phyloP scores from a whole-genome alignment of 2,797 vertebrate species.

The Semaprochilodus insignis region DNA sequence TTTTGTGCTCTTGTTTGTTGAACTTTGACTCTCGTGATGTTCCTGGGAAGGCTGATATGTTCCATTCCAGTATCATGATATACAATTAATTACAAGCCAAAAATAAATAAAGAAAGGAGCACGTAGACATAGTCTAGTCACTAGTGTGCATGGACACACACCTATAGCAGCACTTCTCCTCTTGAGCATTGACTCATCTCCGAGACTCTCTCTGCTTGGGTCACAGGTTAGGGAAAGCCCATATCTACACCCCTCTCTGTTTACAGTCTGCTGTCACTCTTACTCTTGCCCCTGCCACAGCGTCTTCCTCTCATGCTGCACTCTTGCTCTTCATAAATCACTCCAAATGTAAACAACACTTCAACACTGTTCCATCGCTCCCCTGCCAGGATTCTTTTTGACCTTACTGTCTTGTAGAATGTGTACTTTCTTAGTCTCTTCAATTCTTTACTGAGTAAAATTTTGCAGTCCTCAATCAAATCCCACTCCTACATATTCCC shows the following conservation, averaged over 20 bases:
- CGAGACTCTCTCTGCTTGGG: constrained; percentile 5
- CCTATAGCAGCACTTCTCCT: constrained; percentile 50
- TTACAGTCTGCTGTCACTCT: constrained; percentile 57
- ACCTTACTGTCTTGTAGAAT: neutral
- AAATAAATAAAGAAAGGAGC: constrained; percentile 25
- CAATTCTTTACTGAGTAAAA: neutral
- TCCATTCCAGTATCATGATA: constrained; percentile 12
- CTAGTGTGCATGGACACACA: constrained; percentile 58
- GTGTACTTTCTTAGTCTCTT: neutral
- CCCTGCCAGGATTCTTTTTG: constrained; percentile 19
- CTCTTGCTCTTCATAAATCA: constrained; percentile 66
- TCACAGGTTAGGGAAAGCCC: constrained; percentile 46
- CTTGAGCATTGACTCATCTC: constrained; percentile 1
- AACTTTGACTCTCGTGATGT: constrained; percentile 45
- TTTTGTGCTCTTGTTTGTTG: constrained; percentile 54
- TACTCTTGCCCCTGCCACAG: constrained; percentile 39
- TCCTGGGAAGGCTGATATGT: constrained; percentile 24
- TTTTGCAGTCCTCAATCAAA: no score
- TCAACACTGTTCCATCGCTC: constrained; percentile 29
- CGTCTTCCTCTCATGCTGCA: constrained; percentile 57
- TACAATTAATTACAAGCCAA: neutral
- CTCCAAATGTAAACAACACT: constrained; percentile 45
- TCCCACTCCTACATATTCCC: no score
- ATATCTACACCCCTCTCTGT: constrained; percentile 65
- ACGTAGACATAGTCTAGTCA: neutral